Base-by-base conservation (phyloP, 2,888 invertebrate genomes). In the Dexiosoma caninum region DNA sequence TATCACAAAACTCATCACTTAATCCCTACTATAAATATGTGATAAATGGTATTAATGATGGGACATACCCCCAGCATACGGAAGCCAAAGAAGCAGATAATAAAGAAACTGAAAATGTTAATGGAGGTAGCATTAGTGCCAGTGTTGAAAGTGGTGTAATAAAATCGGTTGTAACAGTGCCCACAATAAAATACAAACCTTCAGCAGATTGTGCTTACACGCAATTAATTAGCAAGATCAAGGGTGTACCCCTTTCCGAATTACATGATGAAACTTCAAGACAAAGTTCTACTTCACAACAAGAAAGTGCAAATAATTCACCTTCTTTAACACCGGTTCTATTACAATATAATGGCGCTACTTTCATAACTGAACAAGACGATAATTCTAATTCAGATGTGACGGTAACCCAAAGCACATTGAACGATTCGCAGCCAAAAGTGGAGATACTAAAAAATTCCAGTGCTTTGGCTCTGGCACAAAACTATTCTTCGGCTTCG, bases 1-100 rank as follows among this genome's bases (percentile, higher is more conserved):
- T 99, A 77, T 95, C 96, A 76, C 96, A 95, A 87, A 96, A 96
- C 83, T 94, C 96, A 77, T 90, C 91, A 0, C 91, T 99, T 44
- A 94, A 98, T 90, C 93, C 95, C 0, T 99, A 98, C 90, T 99
- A 99, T 90, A 94, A 94, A 81, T 95, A 95, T 83, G 90, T 96
- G 3, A 89, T 94, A 77, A 91, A 91, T 64, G 93, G 93, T n/a
- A 93, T 95, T 81, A 94, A 95, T 88, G 92, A 91, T 84, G 94
- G 94, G 46, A 92, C 92, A 82, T 95, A 94, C 84, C 86, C 91
- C 74, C 84, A 84, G 82, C 80, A 84, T 5, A 60, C 76, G 6
- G 76, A 71, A 21, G 12, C 49, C 21, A 72, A 70, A 6, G 74
- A 81, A 32, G 44, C 46, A 8, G 60, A 59, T 19, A 78, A 67